A percentile compares a stretch with the other conserved stretches of the same genome.
Evolutionary conservation across 92 coral and sea anemone genomes (phyloP).

Genomic region (Epizoanthus illoricatus): DNA sequence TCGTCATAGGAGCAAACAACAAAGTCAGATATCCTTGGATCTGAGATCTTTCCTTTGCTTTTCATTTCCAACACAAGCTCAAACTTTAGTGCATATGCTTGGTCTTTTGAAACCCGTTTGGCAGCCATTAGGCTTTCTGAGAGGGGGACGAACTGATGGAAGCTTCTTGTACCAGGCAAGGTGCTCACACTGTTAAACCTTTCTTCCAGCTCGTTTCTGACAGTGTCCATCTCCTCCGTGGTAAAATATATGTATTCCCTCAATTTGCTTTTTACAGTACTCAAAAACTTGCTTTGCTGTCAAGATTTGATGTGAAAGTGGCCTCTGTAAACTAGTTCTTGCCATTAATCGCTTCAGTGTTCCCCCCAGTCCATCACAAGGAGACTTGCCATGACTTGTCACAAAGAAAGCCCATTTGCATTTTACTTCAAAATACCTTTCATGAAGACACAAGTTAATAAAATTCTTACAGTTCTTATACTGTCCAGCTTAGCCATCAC

Average conservation of each 20-base stretch:
- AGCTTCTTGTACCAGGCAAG: slow-evolving; percentile 41
- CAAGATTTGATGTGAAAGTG: slow-evolving; percentile 24
- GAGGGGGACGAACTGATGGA: slow-evolving; percentile 36
- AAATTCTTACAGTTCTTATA: slow-evolving; percentile 38
- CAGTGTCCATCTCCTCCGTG: slow-evolving; percentile 8
- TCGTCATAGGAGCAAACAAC: slow-evolving; percentile 41
- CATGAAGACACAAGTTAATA: slow-evolving; percentile 18
- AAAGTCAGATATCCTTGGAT: slow-evolving; percentile 37
- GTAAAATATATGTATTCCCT: not conserved
- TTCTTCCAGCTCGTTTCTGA: slow-evolving; percentile 7
- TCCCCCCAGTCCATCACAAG: slow-evolving; percentile 47
- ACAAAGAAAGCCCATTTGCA: slow-evolving; percentile 22
- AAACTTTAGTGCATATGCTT: slow-evolving; percentile 2
- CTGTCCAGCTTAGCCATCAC: slow-evolving; percentile 33
- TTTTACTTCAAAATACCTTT: slow-evolving; percentile 3
- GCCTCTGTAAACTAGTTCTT: slow-evolving; percentile 31
- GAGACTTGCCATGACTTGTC: slow-evolving; percentile 43
- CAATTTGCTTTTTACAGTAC: slow-evolving; percentile 4
- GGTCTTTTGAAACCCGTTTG: slow-evolving; percentile 40
- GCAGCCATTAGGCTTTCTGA: slow-evolving; percentile 44
- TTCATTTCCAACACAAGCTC: not conserved
- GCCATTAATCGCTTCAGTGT: slow-evolving; percentile 36
- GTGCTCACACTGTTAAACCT: slow-evolving; percentile 25
- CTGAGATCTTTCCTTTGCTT: slow-evolving; percentile 11
- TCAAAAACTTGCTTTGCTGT: not conserved